Conservation (phyloP, 2,113 vertebrate genomes). For the Zeus faber region DNA sequence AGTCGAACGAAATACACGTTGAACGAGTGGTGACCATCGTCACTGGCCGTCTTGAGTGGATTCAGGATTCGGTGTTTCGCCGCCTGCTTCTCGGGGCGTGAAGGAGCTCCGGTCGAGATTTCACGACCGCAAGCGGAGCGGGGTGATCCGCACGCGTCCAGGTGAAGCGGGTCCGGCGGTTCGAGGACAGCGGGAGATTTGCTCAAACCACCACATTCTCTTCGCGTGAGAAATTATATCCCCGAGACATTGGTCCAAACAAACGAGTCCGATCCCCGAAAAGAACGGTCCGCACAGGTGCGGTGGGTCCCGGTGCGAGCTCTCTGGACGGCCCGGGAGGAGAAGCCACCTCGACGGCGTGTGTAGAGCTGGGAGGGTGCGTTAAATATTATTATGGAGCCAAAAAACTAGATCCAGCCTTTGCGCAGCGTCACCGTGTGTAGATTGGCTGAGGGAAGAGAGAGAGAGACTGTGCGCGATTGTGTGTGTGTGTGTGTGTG, state of each 20-base stretch:
- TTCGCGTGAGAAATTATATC: constrained; percentile 18
- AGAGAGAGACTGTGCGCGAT: constrained; percentile 17
- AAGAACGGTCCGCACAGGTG: constrained; percentile 70
- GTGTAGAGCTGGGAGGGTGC: constrained; percentile 77
- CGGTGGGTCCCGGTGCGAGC: constrained; percentile 62
- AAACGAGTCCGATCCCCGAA: too few relatives aligned
- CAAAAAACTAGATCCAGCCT: constrained; percentile 80
- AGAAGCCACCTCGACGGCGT: constrained; percentile 60
- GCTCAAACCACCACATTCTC: constrained; percentile 58
- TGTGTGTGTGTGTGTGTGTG: too few relatives aligned
- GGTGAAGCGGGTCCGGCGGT: constrained; percentile 52
- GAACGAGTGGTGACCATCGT: constrained; percentile 68
- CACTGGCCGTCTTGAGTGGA: constrained; percentile 73
- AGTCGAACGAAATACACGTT: constrained; percentile 68
- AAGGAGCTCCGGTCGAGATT: not conserved
- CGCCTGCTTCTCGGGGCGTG: constrained; percentile 7
- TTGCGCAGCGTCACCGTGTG: constrained; percentile 83
- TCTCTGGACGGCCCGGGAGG: constrained; percentile 62
- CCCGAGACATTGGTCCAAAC: too few relatives aligned
- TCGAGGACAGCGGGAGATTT: constrained; percentile 43
- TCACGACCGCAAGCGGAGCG: constrained; percentile 24
- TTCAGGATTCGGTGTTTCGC: constrained; percentile 62
- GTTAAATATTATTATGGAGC: constrained; percentile 88
- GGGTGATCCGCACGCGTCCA: constrained; percentile 52
- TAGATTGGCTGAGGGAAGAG: constrained; percentile 86